Evolutionary conservation across 2,888 invertebrate genomes (phyloP).

Genomic region (Drosophila maculinotata): DNA sequence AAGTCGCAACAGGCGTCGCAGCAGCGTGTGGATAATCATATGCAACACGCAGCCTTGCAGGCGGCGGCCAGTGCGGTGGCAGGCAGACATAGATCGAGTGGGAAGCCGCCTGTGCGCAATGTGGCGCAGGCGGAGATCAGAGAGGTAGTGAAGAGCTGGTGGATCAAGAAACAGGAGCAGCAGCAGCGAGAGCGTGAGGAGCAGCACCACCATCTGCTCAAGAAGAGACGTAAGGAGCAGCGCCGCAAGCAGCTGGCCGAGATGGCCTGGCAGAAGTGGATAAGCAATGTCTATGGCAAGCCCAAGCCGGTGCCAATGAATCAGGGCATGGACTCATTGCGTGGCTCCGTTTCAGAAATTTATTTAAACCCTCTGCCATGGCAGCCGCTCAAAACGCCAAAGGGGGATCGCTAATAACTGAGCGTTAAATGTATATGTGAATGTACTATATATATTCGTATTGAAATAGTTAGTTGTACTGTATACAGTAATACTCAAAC

Average conservation of each 20-base stretch:
- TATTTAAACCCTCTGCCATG: slow-evolving; percentile 83
- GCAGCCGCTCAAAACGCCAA: slow-evolving; percentile 40
- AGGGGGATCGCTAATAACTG: neutral
- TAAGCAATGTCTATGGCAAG: slow-evolving; percentile 76
- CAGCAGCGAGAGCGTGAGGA: slow-evolving; percentile 66
- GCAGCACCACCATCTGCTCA: slow-evolving; percentile 39
- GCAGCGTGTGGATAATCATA: slow-evolving; percentile 27
- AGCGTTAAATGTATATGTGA: neutral
- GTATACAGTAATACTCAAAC: no score
- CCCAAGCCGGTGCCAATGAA: slow-evolving; percentile 84
- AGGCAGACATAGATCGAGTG: neutral
- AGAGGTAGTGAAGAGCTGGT: slow-evolving; percentile 55
- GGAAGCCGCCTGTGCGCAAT: slow-evolving; percentile 22
- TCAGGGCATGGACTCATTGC: slow-evolving; percentile 82
- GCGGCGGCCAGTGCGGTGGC: slow-evolving; percentile 1
- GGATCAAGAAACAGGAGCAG: slow-evolving; percentile 67
- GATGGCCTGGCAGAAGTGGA: slow-evolving; percentile 80
- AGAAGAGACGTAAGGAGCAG: slow-evolving; percentile 42
- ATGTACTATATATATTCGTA: neutral
- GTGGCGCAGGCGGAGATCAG: slow-evolving; percentile 40
- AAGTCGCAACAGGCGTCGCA: slow-evolving; percentile 54
- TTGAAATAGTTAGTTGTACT: slow-evolving; percentile 12
- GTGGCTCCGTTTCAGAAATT: slow-evolving; percentile 82
- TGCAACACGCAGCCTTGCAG: slow-evolving; percentile 3
- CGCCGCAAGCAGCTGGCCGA: slow-evolving; percentile 68